Evolutionary conservation across 2,797 vertebrate genomes (phyloP).

Genomic region (Megalops cyprinoides): DNA sequence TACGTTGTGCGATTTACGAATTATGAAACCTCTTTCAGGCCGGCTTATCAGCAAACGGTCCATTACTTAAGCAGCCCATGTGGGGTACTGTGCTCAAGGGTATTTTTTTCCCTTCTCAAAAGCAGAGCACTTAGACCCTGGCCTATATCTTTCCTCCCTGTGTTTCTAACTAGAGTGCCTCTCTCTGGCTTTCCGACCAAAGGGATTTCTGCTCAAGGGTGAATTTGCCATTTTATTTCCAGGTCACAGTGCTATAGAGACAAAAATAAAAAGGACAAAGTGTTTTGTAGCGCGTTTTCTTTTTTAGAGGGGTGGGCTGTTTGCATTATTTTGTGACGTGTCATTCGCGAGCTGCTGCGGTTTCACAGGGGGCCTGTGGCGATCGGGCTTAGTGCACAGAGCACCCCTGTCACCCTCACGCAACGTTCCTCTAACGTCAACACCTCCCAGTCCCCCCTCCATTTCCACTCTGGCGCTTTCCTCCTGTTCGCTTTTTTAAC

Average conservation of each 20-base stretch:
- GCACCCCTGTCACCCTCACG: no score
- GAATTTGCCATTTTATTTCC: slow-evolving; percentile 19
- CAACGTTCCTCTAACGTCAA: no score
- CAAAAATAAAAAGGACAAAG: background rate
- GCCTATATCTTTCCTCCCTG: background rate
- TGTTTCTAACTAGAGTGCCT: slow-evolving; percentile 12
- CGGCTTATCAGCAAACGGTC: background rate
- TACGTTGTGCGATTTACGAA: background rate
- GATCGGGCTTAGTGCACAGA: slow-evolving; percentile 1
- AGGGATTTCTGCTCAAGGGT: slow-evolving; percentile 17
- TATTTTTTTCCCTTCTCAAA: background rate
- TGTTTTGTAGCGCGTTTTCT: slow-evolving; percentile 11
- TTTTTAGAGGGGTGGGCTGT: background rate
- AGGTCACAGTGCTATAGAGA: slow-evolving; percentile 20
- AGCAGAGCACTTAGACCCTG: background rate
- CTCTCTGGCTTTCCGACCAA: slow-evolving; percentile 11
- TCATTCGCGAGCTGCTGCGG: background rate
- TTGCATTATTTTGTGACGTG: background rate
- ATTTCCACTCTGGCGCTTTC: background rate
- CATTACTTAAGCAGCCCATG: background rate
- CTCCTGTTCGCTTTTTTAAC: no score
- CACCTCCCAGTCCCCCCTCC: no score
- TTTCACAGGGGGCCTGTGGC: background rate
- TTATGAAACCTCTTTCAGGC: background rate
- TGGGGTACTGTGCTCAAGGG: background rate